Percentiles rank a stretch among this genome's conserved stretches.
phyloP scores from a whole-genome alignment of 2,113 vertebrate species.

The Zootoca vivipara region DNA sequence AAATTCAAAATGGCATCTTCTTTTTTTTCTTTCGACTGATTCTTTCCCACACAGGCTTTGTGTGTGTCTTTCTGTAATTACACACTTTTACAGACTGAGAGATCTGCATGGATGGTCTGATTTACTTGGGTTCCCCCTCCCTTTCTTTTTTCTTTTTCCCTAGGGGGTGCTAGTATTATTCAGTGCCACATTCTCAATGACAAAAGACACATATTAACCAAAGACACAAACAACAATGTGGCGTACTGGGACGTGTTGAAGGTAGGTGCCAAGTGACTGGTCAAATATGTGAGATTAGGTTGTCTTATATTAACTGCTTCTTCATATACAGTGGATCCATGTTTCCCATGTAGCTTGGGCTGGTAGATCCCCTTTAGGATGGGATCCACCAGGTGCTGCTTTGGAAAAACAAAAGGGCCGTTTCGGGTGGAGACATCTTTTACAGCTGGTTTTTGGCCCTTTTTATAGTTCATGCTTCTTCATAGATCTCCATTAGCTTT shows the following conservation, averaged over 20 bases:
- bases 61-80: background rate
- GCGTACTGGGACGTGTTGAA: slow-evolving; percentile 98
- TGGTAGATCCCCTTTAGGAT: background rate
- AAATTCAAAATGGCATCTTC: background rate
- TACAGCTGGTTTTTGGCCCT: background rate
- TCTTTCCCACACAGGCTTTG: background rate
- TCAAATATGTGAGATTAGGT: slow-evolving; percentile 1
- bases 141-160: slow-evolving; percentile 41
- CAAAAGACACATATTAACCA: slow-evolving; percentile 98
- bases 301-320: background rate
- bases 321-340: background rate
- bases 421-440: background rate
- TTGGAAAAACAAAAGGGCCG: background rate
- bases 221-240: slow-evolving; percentile 98
- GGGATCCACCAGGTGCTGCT: background rate
- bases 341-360: background rate
- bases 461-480: background rate
- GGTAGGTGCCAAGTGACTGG: slow-evolving; percentile 72
- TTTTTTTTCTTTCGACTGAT: background rate
- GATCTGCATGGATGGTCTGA: background rate
- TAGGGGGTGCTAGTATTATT: slow-evolving; percentile 97
- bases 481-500: background rate
- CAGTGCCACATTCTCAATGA: slow-evolving; percentile 99
- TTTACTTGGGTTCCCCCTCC: background rate
- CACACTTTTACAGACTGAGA: background rate